A percentile compares a stretch with the other conserved stretches of the same genome.
Conservation (phyloP, 2,113 vertebrate genomes). For the Hucho hucho region DNA sequence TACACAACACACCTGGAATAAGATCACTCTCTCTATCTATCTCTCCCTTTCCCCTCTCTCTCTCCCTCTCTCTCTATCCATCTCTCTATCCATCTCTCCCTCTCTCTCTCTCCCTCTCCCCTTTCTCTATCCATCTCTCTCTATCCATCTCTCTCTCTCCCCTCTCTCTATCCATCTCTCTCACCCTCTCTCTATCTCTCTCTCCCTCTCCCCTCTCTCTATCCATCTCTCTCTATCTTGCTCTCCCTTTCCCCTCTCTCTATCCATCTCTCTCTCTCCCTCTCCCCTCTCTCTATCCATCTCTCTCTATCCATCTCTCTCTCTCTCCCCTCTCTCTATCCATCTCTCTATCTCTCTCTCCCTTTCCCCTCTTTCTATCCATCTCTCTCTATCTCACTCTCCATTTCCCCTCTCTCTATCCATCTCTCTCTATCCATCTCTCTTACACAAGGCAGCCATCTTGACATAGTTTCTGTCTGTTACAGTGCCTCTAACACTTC, state of each 20-base stretch:
- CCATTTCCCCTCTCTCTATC: no score
- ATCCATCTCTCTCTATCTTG: no score
- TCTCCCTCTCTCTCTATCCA: not conserved
- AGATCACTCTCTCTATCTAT: constrained; percentile 18
- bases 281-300: no score
- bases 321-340: no score
- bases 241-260: no score
- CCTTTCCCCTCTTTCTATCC: no score
- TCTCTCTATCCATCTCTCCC: not conserved
- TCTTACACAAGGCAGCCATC: not conserved
- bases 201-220: not conserved
- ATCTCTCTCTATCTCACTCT: no score
- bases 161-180: no score
- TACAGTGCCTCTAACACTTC: not conserved
- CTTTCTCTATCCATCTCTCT: not conserved
- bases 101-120: constrained; percentile 27
- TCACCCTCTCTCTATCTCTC: not conserved
- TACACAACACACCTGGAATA: not conserved
- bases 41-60: constrained; percentile 14
- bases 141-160: not conserved
- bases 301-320: not conserved
- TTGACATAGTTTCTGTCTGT: not conserved
- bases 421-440: not conserved
- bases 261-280: fast-evolving
- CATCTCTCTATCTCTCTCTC: not conserved